These are phyloP conservation scores for Oligia latruncula DNA, from an alignment of 2,888 invertebrate species.

Conservation along the genomic window DNA sequence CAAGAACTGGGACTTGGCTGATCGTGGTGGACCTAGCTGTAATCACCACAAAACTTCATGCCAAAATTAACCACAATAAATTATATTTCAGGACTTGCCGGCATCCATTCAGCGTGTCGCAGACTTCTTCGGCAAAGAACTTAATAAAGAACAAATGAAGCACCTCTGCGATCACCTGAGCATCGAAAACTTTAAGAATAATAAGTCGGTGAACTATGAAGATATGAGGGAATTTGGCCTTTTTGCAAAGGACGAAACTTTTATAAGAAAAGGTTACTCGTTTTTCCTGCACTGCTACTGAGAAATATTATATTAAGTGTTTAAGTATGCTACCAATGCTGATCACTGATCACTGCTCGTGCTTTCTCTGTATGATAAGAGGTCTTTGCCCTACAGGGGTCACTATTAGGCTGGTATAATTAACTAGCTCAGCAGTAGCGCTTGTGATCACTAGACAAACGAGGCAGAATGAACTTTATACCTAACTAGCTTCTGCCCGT, in stretches of 20 bases:
- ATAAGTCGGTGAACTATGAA: slow-evolving; percentile 87
- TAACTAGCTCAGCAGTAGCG: not conserved
- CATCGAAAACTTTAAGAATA: slow-evolving; percentile 94
- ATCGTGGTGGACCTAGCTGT: no score
- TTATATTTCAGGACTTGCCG: slow-evolving; percentile 39
- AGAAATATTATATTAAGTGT: not conserved
- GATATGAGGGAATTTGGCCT: slow-evolving; percentile 25
- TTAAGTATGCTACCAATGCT: not conserved
- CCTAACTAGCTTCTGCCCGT: not conserved
- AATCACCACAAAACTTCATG: not conserved
- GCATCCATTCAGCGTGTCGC: slow-evolving; percentile 81
- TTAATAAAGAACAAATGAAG: slow-evolving; percentile 87
- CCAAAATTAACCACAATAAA: not conserved
- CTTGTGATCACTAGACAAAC: not conserved
- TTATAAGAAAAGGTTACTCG: slow-evolving; percentile 65
- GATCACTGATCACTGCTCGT: not conserved
- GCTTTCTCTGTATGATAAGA: not conserved
- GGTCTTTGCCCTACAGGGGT: not conserved
- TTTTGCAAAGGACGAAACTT: slow-evolving; percentile 41
- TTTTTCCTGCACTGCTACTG: not conserved
- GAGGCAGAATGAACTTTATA: not conserved
- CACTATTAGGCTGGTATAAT: no score
- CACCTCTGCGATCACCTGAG: slow-evolving; percentile 91
- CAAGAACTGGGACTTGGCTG: not conserved
- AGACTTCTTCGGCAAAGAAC: slow-evolving; percentile 88